A percentile compares a stretch with the other conserved stretches of the same genome.
phyloP scores from a whole-genome alignment of 2,113 vertebrate genomes.

The Synchiropus splendidus region DNA sequence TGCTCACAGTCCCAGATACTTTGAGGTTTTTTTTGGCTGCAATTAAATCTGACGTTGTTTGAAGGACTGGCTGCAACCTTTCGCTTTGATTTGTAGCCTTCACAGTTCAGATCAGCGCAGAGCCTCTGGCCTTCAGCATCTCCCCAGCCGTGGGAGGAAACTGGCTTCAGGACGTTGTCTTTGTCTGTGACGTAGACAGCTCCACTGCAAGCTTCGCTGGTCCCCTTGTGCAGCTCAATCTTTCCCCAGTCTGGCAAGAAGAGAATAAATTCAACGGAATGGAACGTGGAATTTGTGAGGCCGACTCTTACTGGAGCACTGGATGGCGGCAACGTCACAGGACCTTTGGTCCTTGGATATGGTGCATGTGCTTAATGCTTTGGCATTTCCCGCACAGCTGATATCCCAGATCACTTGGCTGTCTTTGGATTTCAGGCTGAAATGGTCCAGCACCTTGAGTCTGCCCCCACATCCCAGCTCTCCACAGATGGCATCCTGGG shows the following conservation, averaged over 20 bases:
- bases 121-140: accelerated
- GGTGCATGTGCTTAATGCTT: constrained; percentile 16
- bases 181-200: neutral
- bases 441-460: accelerated
- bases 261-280: too few species aligned
- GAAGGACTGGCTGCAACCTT: accelerated
- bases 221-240: too few species aligned
- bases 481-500: constrained; percentile 23
- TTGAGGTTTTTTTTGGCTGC: accelerated
- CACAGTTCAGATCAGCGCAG: constrained; percentile 42
- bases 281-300: too few species aligned
- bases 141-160: constrained; percentile 18
- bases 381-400: accelerated
- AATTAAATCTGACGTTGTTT: constrained; percentile 20
- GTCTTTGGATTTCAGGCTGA: accelerated
- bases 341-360: too few species aligned
- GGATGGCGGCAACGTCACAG: too few species aligned
- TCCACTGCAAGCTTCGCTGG: constrained; percentile 17
- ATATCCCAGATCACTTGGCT: accelerated
- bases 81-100: accelerated
- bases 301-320: too few species aligned
- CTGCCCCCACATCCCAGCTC: constrained; percentile 22
- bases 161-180: accelerated
- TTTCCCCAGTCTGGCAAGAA: too few species aligned
- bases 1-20: constrained; percentile 50